Base-by-base conservation (phyloP, 2,113 vertebrate species). In the Osmerus eperlanus region DNA sequence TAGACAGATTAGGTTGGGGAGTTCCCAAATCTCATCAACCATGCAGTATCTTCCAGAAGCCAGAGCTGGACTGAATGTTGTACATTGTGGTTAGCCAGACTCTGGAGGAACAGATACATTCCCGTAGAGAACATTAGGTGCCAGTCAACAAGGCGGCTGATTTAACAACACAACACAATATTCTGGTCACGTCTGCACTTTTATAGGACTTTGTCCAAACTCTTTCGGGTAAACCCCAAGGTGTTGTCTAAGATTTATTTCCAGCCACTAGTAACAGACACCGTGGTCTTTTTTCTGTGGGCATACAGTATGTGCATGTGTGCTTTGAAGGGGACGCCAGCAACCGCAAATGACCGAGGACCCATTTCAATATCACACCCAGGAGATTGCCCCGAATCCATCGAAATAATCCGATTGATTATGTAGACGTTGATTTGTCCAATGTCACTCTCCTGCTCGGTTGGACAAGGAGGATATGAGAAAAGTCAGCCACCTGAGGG, bases 11-110 rank as follows among this genome's bases (percentile, higher is more conserved):
- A 85, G 78, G 68, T 78, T 61, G 53, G 82, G 82, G 83, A 80
- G 76, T 80, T 78, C 83, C 84, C 82, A 77, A 68, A 75, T 80
- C 81, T 89, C 85, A 85, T 85, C 84, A 79, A 78, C 52, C 16
- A 58, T 55, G 66, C 68, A 19, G 70, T 83, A 72, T 70, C 70
- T 74, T 82, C 78, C 67, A 55, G 77, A 78, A 80, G 62, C 72
- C 67, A 19, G 70, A 65, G 73, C 41, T 67, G 69, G 68, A 76
- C 76, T 32, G 62, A 55, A 82, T 73, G 75, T 65, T 80, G 67
- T 32, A 23, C 54, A 32, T 68, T 25, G 58, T 72, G 23, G 61
- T 72, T 13, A 70, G 68, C 58, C 55, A 1, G 60, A 65, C 77
- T 73, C 73, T 56, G 63, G 63, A 65, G 81, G 36, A 47, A 47